phyloP scores from a whole-genome alignment of 1,140 invertebrate species.

The Temnothorax nylanderi region DNA sequence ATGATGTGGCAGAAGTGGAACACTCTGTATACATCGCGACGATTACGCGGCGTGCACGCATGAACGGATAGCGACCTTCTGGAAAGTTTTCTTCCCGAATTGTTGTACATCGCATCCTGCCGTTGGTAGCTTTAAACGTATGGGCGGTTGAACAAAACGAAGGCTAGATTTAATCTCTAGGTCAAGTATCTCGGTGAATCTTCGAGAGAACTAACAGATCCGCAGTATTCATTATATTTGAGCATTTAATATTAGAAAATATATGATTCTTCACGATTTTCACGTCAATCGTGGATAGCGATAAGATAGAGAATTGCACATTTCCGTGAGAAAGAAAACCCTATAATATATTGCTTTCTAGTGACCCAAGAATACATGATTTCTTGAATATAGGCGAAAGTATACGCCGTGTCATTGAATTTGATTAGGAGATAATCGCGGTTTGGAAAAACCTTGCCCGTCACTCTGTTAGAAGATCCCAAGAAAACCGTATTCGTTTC shows the following conservation, averaged over 20 bases:
- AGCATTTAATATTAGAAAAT: background rate
- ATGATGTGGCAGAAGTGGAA: slow-evolving; percentile 8
- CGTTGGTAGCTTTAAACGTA: background rate
- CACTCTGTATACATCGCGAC: background rate
- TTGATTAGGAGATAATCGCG: background rate
- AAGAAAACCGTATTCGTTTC: too few species aligned
- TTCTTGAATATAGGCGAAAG: background rate
- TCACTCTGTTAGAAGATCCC: background rate
- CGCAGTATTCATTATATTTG: background rate
- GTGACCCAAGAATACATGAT: background rate
- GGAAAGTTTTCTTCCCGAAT: slow-evolving; percentile 65
- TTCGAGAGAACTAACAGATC: background rate
- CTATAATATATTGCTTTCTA: background rate
- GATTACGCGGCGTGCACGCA: slow-evolving; percentile 8
- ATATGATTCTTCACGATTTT: background rate
- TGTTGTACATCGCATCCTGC: background rate
- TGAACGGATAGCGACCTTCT: slow-evolving; percentile 43
- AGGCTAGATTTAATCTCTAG: background rate
- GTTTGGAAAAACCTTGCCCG: background rate
- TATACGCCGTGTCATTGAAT: background rate
- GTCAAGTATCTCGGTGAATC: background rate
- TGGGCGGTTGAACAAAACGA: background rate
- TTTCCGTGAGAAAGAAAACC: background rate
- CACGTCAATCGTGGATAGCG: too few species aligned
- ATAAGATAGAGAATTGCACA: background rate